Conservation (phyloP, 2,888 invertebrate species). For the Linnaemya vulpina region DNA sequence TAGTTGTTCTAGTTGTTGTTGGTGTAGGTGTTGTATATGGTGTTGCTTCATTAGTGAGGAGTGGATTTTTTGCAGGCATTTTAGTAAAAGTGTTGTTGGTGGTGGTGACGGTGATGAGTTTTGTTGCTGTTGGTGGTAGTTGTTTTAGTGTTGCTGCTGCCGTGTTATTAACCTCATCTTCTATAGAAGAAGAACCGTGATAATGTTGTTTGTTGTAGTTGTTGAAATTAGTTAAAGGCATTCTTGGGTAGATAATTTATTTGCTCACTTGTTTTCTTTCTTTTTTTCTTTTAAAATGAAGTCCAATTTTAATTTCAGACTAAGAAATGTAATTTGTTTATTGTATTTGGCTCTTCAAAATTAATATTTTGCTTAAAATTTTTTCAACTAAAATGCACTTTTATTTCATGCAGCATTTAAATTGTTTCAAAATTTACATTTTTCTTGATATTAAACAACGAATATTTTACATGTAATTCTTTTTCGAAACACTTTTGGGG, state of each 20-base stretch:
- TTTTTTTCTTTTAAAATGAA: background rate
- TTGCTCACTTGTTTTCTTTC: constrained; percentile 8
- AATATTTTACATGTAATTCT: background rate
- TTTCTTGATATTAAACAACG: background rate
- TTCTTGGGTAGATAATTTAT: constrained; percentile 56
- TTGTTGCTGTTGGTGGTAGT: constrained; percentile 56
- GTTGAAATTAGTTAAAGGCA: constrained; percentile 66
- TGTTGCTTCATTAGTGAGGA: constrained; percentile 38
- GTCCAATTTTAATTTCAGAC: too few species aligned
- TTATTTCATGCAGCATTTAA: background rate
- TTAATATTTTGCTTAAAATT: background rate
- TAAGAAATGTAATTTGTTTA: too few species aligned
- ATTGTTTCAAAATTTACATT: background rate
- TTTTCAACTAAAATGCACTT: background rate
- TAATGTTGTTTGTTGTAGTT: constrained; percentile 63
- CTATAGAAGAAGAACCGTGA: constrained; percentile 56
- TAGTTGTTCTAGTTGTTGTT: background rate
- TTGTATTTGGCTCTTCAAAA: too few species aligned
- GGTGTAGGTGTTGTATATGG: constrained; percentile 19
- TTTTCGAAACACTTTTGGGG: background rate
- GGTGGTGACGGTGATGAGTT: background rate
- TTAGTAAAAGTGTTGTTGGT: constrained; percentile 43
- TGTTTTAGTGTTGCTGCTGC: constrained; percentile 56
- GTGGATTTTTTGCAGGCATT: constrained; percentile 61
- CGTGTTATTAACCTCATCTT: constrained; percentile 48